These are phyloP conservation scores for Tenualosa ilisha DNA, from an alignment of 2,797 vertebrate genomes.

Conservation along the genomic window DNA sequence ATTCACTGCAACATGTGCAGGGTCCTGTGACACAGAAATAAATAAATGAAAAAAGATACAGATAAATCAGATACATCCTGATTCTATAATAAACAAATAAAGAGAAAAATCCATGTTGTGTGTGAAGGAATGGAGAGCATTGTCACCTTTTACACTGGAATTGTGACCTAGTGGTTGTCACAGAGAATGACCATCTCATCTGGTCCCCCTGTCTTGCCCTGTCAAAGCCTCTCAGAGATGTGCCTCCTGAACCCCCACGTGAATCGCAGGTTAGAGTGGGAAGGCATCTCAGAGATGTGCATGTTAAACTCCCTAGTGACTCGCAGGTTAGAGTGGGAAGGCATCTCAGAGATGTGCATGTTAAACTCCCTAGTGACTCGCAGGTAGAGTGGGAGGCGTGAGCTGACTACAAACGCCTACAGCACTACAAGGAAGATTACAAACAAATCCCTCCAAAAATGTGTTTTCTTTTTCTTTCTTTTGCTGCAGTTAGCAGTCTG, in stretches of 20 bases:
- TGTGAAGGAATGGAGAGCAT: neutral
- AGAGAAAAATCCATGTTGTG: neutral
- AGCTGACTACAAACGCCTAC: neutral
- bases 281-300: neutral
- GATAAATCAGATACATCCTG: neutral
- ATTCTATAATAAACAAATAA: neutral
- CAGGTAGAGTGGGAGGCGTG: neutral
- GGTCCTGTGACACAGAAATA: neutral
- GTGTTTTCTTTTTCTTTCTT: constrained; percentile 2
- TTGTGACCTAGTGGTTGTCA: neutral
- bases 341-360: neutral
- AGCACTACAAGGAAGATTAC: constrained; percentile 15
- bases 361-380: neutral
- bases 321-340: neutral
- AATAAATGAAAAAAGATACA: too few relatives aligned
- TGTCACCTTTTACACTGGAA: neutral
- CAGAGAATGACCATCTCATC: neutral
- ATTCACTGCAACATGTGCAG: neutral
- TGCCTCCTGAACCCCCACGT: neutral
- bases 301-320: neutral
- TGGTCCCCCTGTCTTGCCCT: neutral
- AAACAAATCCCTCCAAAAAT: constrained; percentile 23
- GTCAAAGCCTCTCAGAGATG: neutral
- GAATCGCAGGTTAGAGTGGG: neutral
- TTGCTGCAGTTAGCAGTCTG: neutral